These are phyloP conservation scores for Enteromius fasciolatus DNA, from an alignment of 2,797 vertebrate species.

Conservation along the genomic window DNA sequence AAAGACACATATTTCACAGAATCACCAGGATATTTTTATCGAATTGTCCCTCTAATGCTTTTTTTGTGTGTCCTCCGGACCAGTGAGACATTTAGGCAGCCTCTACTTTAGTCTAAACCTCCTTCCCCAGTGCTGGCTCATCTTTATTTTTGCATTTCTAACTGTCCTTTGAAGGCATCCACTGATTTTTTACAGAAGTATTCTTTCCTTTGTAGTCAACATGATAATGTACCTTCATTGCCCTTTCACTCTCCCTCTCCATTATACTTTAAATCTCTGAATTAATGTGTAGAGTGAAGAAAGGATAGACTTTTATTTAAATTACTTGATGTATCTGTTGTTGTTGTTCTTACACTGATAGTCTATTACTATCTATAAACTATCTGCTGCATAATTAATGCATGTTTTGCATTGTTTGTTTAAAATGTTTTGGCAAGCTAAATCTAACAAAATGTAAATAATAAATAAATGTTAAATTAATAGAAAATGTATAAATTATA, in stretches of 20 bases:
- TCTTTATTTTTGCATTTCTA: conserved; percentile 12
- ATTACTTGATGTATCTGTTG: neutral
- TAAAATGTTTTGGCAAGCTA: neutral
- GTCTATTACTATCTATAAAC: neutral
- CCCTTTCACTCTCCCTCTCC: neutral
- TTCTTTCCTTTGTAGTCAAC: neutral
- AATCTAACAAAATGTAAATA: neutral
- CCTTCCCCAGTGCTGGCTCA: neutral
- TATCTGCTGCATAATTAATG: neutral
- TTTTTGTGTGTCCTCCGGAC: neutral
- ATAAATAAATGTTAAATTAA: neutral
- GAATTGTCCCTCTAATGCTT: neutral
- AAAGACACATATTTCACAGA: conserved; percentile 8
- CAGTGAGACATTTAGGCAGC: conserved; percentile 1
- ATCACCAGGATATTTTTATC: conserved; percentile 2
- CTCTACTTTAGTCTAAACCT: neutral
- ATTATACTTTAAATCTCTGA: neutral
- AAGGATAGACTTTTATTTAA: neutral
- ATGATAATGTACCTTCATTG: conserved; percentile 1
- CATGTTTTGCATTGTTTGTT: no score
- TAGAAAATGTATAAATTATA: neutral
- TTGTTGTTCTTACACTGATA: neutral
- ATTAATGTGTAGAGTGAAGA: neutral
- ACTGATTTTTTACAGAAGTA: conserved; percentile 11
- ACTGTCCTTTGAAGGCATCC: conserved; percentile 3